Evolutionary conservation across 1,140 invertebrate genomes (phyloP), one percentile per base, ranked within the genome.

Genomic region (Hydropsyche tenuis): DNA sequence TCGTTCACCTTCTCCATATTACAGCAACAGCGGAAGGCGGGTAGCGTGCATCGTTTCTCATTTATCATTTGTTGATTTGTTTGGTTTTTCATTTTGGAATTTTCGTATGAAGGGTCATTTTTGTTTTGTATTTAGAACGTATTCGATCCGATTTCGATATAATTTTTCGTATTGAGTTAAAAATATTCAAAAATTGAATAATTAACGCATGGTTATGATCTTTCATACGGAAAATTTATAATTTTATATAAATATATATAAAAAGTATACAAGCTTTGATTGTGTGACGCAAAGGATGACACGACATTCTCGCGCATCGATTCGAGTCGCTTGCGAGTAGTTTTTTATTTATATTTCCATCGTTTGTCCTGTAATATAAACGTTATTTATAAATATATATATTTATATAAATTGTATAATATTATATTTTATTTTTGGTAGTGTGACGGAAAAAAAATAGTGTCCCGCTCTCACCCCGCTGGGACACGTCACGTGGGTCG

Each of bases 11-110:
- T 90, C 90, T 91, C 89, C 85, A 85, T 22, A 23, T 87, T 89
- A 90, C 90, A 91, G 89, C 89, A 90, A 87, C 88, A 88, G 89
- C 88, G 88, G 89, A 90, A 91, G 89, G 89, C 85, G 88, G 85
- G 85, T 37, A 9, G 30, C 68, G 81, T 82, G 82, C 80, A 82
- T 83, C 48, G 14, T 51, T 51, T 53, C 51, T 53, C 14, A 30
- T 16, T 65, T 5, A 16, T 16, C 14, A 5, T 5, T 51, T 16
- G 3, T 16, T 16, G 20, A 51, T n/a, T n/a, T 5, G 48, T 51
- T 51, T 51, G 20, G 14, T 51, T 51, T 5, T 16, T 16, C 20
- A 16, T 37, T 37, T 37, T 3, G 9, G 9, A 9, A 37, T 4
- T 37, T 37, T 37, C 9, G 3, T 4, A 37, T 4, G 9, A 37